Evolutionary conservation across 2,888 invertebrate species (phyloP), one percentile per base, ranked within the genome.

Genomic region (Morpho helenor): DNA sequence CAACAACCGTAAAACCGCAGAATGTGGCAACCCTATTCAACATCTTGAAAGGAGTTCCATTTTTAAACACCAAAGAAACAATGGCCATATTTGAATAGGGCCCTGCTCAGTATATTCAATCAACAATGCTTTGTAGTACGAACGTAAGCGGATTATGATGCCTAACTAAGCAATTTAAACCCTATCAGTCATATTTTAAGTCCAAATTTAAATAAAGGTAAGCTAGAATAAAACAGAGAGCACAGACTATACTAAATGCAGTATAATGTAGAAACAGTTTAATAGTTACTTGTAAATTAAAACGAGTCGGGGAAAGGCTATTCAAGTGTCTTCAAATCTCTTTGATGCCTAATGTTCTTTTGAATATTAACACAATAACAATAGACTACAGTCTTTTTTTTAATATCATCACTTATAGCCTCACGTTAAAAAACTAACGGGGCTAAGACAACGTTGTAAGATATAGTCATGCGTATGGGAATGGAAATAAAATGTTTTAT

Each of bases 11-110:
- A 49, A 57, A 62, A 55, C 57, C 60, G 49, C 56, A 60, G 22
- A 47, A 59, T 56, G 61, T 58, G 51, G 46, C 62, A 66, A 54
- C 66, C 66, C 66, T 66, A 50, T 60, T 49, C 51, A 52, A 49
- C 49, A 68, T 69, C 66, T 75, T 74, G 75, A 82, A 79, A 82
- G 75, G 73, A 78, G 78, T 75, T 77, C 72, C 73, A 75, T 79
- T 80, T 80, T 81, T 77, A 78, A 81, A 77, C 71, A 71, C 70
- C 51, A 54, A 63, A 62, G 76, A 84, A 84, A 87, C 87, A 87
- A 87, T 84, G 70, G 73, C 65, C 65, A 59, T 76, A 67, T 80
- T 82, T 84, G 83, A 84, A 87, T 86, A 78, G 81, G 72, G 73
- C 75, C 31, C 77, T 75, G 73, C 77, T 78, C 68, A 52, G 57